These are phyloP conservation scores for Chouioia cunea DNA, from an alignment of 2,888 invertebrate species.

Conservation along the genomic window DNA sequence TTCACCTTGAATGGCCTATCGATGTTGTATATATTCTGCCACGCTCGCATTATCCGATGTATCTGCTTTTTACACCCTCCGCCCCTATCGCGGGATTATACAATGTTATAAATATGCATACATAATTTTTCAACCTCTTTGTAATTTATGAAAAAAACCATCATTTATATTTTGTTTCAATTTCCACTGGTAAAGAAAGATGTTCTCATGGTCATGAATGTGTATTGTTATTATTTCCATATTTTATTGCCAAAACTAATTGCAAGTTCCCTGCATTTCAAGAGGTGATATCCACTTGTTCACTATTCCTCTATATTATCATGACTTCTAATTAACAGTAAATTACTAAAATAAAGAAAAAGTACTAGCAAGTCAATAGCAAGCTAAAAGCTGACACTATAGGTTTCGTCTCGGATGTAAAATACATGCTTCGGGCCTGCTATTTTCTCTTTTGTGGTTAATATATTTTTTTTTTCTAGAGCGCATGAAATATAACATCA, in stretches of 20 bases:
- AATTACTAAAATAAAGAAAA: too few relatives aligned
- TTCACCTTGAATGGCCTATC: constrained; percentile 4
- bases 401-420: too few relatives aligned
- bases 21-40: constrained; percentile 16
- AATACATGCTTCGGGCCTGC: too few relatives aligned
- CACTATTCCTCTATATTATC: not conserved
- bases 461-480: too few relatives aligned
- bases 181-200: constrained; percentile 42
- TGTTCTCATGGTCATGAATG: constrained; percentile 10
- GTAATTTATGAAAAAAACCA: not conserved
- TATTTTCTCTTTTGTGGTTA: constrained; percentile 1
- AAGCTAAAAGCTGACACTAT: too few relatives aligned
- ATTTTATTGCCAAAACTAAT: constrained; percentile 43
- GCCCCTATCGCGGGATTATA: not conserved
- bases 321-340: too few relatives aligned
- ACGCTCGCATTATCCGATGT: constrained; percentile 9
- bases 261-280: constrained; percentile 30
- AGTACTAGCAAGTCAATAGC: too few relatives aligned
- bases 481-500: too few relatives aligned
- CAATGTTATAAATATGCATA: too few relatives aligned
- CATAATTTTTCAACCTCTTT: constrained; percentile 9
- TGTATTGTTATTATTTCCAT: constrained; percentile 22
- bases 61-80: constrained; percentile 4
- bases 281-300: constrained; percentile 31
- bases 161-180: constrained; percentile 8